Evolutionary conservation across 2,113 vertebrate genomes (phyloP).

Genomic region (Ceyx margarethae): DNA sequence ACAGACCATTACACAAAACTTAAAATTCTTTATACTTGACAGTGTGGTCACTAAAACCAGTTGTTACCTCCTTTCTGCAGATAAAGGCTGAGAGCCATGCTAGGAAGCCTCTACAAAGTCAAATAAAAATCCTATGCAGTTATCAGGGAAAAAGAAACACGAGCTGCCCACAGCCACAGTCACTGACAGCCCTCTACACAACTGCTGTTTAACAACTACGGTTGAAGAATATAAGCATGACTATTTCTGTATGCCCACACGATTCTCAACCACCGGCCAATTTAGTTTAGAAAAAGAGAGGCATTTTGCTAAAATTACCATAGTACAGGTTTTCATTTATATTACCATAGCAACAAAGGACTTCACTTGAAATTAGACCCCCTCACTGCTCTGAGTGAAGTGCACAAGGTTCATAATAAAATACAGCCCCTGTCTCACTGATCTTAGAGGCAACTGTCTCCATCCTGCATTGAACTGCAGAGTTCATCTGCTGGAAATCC

Average conservation of each 20-base stretch:
- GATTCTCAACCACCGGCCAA: not conserved
- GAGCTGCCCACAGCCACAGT: not conserved
- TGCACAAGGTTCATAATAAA: fast-evolving
- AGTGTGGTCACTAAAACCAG: not conserved
- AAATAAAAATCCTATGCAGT: not conserved
- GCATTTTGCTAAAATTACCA: constrained; percentile 42
- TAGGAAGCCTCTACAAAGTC: not conserved
- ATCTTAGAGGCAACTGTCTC: not conserved
- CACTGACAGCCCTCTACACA: not conserved
- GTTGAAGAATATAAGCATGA: not conserved
- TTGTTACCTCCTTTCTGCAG: not conserved
- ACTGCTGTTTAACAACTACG: not conserved
- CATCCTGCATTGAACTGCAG: not conserved
- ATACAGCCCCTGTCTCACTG: not conserved
- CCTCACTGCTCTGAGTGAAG: not conserved
- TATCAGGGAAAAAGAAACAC: not conserved
- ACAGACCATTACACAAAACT: not conserved
- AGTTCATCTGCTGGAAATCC: not conserved
- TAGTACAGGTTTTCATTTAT: constrained; percentile 1
- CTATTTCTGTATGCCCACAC: constrained; percentile 29
- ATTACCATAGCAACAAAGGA: constrained; percentile 43
- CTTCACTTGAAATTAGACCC: not conserved
- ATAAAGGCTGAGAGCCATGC: not conserved
- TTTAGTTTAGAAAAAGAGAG: not conserved
- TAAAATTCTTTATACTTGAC: not conserved